These are phyloP conservation scores for Anaspis maculata DNA, from an alignment of 2,888 invertebrate species.

Conservation along the genomic window DNA sequence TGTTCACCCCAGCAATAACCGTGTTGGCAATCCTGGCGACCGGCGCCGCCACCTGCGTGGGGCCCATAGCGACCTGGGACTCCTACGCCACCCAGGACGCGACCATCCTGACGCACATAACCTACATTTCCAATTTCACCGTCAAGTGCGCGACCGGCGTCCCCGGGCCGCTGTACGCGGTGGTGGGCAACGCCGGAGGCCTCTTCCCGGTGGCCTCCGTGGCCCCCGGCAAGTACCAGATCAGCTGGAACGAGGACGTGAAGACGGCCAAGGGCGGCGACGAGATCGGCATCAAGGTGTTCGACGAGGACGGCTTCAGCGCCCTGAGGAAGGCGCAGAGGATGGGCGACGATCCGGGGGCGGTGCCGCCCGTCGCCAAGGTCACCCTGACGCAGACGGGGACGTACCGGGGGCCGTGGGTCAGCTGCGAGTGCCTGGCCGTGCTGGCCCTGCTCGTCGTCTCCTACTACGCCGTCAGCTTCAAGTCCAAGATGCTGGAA, in stretches of 20 bases:
- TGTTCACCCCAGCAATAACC: too few species aligned
- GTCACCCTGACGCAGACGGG: constrained; percentile 62
- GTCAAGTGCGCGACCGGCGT: constrained; percentile 56
- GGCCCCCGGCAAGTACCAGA: constrained; percentile 72
- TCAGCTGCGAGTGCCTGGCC: constrained; percentile 83
- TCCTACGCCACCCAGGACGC: constrained; percentile 84
- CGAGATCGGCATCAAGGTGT: constrained; percentile 67
- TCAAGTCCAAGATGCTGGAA: constrained; percentile 63
- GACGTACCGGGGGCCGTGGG: constrained; percentile 80
- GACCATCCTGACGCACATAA: constrained; percentile 76
- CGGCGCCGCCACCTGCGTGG: too few species aligned
- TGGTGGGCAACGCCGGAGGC: constrained; percentile 69
- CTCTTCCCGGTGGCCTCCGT: constrained; percentile 73
- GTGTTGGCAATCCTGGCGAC: too few species aligned
- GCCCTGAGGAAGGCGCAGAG: constrained; percentile 72
- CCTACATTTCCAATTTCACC: constrained; percentile 80
- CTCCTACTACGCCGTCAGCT: constrained; percentile 76
- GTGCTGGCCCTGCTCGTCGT: constrained; percentile 64
- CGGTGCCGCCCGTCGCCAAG: constrained; percentile 58
- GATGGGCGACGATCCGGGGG: constrained; percentile 55
- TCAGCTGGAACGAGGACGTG: constrained; percentile 86
- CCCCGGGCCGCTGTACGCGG: constrained; percentile 69
- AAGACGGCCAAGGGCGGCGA: constrained; percentile 71
- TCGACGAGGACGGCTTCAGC: constrained; percentile 85
- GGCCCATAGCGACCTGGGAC: too few species aligned